Evolutionary conservation across 2,888 invertebrate species (phyloP), one percentile per base, ranked within the genome.

Genomic region (Cosmopolites sordidus): DNA sequence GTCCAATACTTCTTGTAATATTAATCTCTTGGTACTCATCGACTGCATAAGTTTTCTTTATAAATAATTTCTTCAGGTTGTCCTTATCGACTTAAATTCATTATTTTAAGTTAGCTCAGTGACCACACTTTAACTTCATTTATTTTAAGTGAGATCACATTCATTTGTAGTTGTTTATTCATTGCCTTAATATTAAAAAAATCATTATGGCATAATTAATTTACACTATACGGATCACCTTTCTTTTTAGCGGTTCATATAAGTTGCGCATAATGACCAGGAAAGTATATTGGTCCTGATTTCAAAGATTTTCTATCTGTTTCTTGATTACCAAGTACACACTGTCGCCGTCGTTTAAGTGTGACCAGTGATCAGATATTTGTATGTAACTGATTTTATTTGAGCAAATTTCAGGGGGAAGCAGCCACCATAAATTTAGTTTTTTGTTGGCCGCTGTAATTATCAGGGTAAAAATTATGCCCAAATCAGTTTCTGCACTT

Each of bases 261-360:
- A 39, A 56, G 9, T 27, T n/a, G 12, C n/a, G 37, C 48, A 33
- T 49, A 59, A 41, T 54, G 42, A n/a, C 14, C 29, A 8, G 60
- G 57, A n/a, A 43, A 38, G 43, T 56, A 58, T 33, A 59, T 59
- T 12, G 58, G 60, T 15, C 58, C 56, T 12, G 50, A 46, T 44
- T 48, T 59, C 27, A 55, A 40, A n/a, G 40, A 14, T 44, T 48
- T 51, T 56, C 51, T 11, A 59, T 43, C 33, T 47, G 44, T 30
- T 51, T 50, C 48, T 60, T 57, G 17, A 60, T 60, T 9, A 59
- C 43, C 8, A 48, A 49, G 33, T 58, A 52, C 2, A 17, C 42
- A 6, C 16, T 16, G 18, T 42, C 42, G 12, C 42, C 42, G 5
- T 42, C 18, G 16, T 42, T 42, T 12, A 18, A 2, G 42, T 42